A percentile compares a stretch with the other conserved stretches of the same genome.
Evolutionary conservation across 2,113 vertebrate genomes (phyloP).

Genomic region (Syrrhaptes paradoxus): DNA sequence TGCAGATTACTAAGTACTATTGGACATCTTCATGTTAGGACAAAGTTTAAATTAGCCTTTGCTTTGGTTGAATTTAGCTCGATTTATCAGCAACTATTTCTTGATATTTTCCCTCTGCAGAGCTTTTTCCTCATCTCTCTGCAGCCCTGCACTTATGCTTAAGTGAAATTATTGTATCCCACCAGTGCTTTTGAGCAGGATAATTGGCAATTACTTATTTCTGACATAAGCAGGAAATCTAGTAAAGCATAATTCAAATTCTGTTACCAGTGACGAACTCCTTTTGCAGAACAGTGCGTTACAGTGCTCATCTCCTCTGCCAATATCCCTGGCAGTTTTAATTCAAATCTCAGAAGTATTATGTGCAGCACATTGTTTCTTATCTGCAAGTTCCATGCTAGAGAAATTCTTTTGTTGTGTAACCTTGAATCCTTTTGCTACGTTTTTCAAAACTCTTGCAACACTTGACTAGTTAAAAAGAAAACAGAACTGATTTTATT

Average conservation of each 20-base stretch:
- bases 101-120: constrained; percentile 1
- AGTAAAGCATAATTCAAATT: constrained; percentile 57
- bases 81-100: neutral
- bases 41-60: neutral
- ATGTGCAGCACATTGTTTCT: constrained; percentile 45
- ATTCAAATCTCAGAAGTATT: constrained; percentile 55
- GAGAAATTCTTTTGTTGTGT: constrained; percentile 24
- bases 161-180: constrained; percentile 53
- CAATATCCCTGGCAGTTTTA: constrained; percentile 30
- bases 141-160: neutral
- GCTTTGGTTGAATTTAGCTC: neutral
- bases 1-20: neutral
- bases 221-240: constrained; percentile 53
- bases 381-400: constrained; percentile 20
- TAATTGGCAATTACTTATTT: constrained; percentile 70
- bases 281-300: constrained; percentile 9
- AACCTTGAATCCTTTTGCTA: constrained; percentile 33
- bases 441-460: constrained; percentile 14
- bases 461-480: neutral
- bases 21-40: neutral
- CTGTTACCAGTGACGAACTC: constrained; percentile 30
- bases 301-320: constrained; percentile 20
- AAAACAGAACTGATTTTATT: constrained; percentile 31
- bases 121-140: neutral
- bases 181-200: constrained; percentile 55